Base-by-base conservation (phyloP, 2,797 vertebrate genomes). In the Champsocephalus esox region DNA sequence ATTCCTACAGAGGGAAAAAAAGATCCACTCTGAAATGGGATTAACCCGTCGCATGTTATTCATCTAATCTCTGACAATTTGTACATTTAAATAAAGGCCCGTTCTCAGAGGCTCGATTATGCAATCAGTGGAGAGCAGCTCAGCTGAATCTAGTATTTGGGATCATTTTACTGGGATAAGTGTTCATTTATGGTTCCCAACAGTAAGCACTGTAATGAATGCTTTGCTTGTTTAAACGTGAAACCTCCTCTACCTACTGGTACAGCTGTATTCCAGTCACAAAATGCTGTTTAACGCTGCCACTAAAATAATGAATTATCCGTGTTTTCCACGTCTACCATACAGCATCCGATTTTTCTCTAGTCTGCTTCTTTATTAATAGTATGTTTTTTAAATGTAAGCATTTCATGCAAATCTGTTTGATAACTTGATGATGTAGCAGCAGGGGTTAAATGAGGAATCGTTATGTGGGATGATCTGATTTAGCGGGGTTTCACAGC, bases 1-100 rank as follows among this genome's bases (percentile, higher is more conserved):
- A 79, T 70, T 83, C 82, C 72, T 34, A 49, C 41, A 1, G 60
- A 65, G 66, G 66, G 11, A 16, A 44, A 43, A 38, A 62, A 46
- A 79, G 62, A 71, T 61, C 64, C 38, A 61, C 64, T 74, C 51
- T 75, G 73, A 73, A 67, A 51, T 63, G 56, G 49, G 81, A 87
- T 88, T 79, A 85, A 79, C 66, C 55, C 64, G 17, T 67, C 81
- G 66, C 66, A 34, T 66, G 56, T 71, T 76, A 70, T 80, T 80
- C 59, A 72, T 60, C 44, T 77, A 87, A 83, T 80, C 77, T 82
- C 59, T 70, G 75, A 85, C 82, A 70, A 68, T 74, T 68, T 62
- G 8, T 60, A 60, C 63, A 48, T 44, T 75, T 10, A 48, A 54
- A 49, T 50, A 58, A 72, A 19, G 12, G 7, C 19, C 34, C 24